Evolutionary conservation across 1,140 invertebrate species (phyloP).

Genomic region (Lordiphosa collinella): DNA sequence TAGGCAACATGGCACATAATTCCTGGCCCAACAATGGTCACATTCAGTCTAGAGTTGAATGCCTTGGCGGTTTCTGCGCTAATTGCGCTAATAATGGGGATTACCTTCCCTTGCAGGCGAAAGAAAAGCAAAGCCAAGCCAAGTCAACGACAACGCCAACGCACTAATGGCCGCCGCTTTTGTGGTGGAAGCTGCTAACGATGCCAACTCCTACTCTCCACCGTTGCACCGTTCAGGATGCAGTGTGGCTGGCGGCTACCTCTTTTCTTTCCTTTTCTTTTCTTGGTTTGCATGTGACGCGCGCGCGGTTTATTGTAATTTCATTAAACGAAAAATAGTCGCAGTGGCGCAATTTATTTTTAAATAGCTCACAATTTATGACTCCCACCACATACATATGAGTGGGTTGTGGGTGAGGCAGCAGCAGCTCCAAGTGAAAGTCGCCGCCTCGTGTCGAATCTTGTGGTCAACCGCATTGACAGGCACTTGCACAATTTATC

Average conservation of each 20-base stretch:
- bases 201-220: conserved; percentile 12
- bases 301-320: conserved; percentile 65
- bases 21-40: conserved; percentile 47
- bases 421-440: conserved; percentile 13
- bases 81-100: conserved; percentile 74
- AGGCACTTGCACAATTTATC: conserved; percentile 61
- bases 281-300: conserved; percentile 45
- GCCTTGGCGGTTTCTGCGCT: conserved; percentile 25
- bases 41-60: conserved; percentile 16
- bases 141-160: conserved; percentile 49
- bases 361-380: conserved; percentile 74
- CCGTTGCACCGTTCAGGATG: too few species aligned
- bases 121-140: conserved; percentile 25
- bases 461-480: conserved; percentile 51
- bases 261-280: too few species aligned
- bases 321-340: conserved; percentile 70
- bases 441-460: conserved; percentile 9
- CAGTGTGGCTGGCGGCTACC: too few species aligned
- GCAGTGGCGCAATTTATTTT: conserved; percentile 54
- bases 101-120: conserved; percentile 34
- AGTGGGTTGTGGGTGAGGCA: too few species aligned
- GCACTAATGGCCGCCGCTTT: conserved; percentile 54
- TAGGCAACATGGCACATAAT: conserved; percentile 31
- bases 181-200: conserved; percentile 53
- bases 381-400: too few species aligned